phyloP scores from a whole-genome alignment of 2,888 invertebrate genomes.

The Synanthedon myopaeformis region DNA sequence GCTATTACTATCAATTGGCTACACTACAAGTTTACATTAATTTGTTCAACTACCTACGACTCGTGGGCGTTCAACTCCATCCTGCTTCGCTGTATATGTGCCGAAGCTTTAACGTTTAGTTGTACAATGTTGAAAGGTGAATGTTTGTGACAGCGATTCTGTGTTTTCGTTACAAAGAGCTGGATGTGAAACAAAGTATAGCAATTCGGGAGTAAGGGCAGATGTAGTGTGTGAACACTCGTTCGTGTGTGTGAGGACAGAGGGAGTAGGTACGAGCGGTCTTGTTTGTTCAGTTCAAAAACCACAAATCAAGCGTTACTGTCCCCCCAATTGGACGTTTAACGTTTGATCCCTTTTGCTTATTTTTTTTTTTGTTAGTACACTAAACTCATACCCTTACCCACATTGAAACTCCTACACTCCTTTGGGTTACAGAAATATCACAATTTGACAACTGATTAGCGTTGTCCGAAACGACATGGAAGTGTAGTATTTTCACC shows the following conservation, averaged over 20 bases:
- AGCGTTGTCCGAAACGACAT: no score
- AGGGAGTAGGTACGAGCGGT: slow-evolving; percentile 4
- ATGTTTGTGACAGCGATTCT: background rate
- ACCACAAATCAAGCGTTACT: slow-evolving; percentile 39
- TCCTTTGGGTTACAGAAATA: no score
- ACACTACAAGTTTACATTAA: no score
- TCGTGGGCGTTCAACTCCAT: no score
- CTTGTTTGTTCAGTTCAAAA: slow-evolving; percentile 25
- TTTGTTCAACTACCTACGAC: no score
- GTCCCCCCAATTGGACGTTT: slow-evolving; percentile 6
- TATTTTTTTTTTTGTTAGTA: background rate
- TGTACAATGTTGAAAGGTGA: background rate
- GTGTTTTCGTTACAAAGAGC: background rate
- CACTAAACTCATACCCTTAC: background rate
- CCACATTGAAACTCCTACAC: no score
- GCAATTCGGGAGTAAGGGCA: background rate
- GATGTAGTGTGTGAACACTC: slow-evolving; percentile 5
- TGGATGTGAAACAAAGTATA: background rate
- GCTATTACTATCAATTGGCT: no score
- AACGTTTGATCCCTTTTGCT: background rate
- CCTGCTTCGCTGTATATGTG: no score
- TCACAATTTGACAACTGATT: no score
- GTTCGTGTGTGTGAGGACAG: slow-evolving; percentile 4
- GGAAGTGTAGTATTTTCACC: no score
- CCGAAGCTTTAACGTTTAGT: no score